Evolutionary conservation across 92 coral and sea anemone species (phyloP), one percentile per base, ranked within the genome.

Genomic region (Bergia puertoricense): DNA sequence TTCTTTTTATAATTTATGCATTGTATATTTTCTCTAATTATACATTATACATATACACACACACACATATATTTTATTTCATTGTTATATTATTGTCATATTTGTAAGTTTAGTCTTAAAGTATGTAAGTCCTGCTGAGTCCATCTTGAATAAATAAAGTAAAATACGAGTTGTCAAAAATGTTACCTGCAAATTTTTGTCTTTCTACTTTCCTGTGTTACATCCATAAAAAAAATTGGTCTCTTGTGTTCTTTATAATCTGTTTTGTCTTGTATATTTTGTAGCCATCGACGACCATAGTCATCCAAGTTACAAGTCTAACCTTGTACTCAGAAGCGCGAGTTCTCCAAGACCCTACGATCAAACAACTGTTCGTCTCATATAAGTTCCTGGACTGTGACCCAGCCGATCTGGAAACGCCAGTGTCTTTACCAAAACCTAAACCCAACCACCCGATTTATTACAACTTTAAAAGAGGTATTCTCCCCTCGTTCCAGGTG

Each of bases 381-480:
- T 97, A 97, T 74, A 91, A 91, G 74, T 97, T 97, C 80, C 94
- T 97, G 43, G 95, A 97, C 86, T 97, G 94, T 77, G 99, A 97
- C 44, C 99, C 99, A 2, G 98, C 95, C 8, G 98, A 95, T 4
- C 92, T 97, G 71, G 99, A 97, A 85, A 97, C 99, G 7, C 99
- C 99, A 4, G 87, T 94, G 71, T 95, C 99, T 69, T 91, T 97
- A 40, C 99, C 96, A 59, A 97, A 97, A 85, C 99, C 99, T 16
- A 89, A 86, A 82, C 80, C 97, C 22, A 18, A 92, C 81, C 91
- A 89, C 85, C 92, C 98, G 13, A 93, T 97, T 54, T 91, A 88
- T 39, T 97, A 81, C 88, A 97, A 97, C 91, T 97, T 95, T 82
- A 97, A 95, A 81, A 95, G 96, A 91, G 99, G 99, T 95, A 80